phyloP scores from a whole-genome alignment of 1,140 invertebrate genomes.

The Portunus trituberculatus region DNA sequence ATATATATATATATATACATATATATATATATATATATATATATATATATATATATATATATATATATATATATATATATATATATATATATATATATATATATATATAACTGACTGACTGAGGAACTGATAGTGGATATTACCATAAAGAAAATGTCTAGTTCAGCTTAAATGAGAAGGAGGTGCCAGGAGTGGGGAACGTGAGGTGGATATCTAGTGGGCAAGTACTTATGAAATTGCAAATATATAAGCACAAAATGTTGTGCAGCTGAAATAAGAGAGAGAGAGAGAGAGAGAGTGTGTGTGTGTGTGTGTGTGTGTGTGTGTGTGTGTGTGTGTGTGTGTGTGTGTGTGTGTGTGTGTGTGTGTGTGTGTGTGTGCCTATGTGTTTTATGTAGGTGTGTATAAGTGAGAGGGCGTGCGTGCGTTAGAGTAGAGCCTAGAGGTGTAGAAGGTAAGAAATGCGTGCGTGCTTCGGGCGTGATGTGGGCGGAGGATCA shows the following conservation, averaged over 20 bases:
- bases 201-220: neutral
- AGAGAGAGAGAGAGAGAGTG: neutral
- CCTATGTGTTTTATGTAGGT: neutral
- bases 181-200: neutral
- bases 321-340: no score
- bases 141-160: neutral
- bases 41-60: no score
- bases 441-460: neutral
- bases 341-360: no score
- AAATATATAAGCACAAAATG: neutral
- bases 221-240: neutral
- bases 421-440: neutral
- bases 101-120: no score
- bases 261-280: neutral
- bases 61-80: no score
- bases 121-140: neutral
- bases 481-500: neutral
- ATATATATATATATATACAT: no score
- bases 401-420: no score
- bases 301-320: neutral
- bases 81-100: no score
- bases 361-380: neutral
- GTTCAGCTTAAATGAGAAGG: neutral
- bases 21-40: no score
- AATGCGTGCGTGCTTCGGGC: neutral